Evolutionary conservation across 1,140 invertebrate species (phyloP).

Genomic region (Agraylea sexmaculata): DNA sequence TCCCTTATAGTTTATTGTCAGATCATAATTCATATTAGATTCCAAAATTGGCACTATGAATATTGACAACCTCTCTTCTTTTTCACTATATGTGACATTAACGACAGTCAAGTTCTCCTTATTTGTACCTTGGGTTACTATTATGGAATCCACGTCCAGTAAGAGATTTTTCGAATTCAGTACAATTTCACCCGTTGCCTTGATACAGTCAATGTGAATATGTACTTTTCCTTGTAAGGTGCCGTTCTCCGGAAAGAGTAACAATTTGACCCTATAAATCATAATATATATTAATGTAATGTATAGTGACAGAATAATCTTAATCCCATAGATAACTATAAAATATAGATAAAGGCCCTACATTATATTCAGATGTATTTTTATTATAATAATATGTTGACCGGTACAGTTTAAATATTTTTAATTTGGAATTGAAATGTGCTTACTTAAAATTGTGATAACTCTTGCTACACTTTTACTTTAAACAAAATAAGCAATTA

Average conservation of each 20-base stretch:
- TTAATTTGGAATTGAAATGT: too few relatives aligned
- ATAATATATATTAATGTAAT: slow-evolving; percentile 2
- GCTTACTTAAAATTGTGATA: too few relatives aligned
- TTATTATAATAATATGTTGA: not conserved
- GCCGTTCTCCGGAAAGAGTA: slow-evolving; percentile 6
- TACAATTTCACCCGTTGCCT: slow-evolving; percentile 9
- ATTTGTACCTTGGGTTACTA: not conserved
- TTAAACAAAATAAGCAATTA: too few relatives aligned
- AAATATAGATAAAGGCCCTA: too few relatives aligned
- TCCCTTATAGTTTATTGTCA: slow-evolving; percentile 11
- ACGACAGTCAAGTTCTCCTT: not conserved
- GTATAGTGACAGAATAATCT: not conserved
- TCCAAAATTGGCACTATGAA: slow-evolving; percentile 4
- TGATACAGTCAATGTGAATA: slow-evolving; percentile 11
- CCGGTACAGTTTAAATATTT: too few relatives aligned
- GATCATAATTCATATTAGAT: not conserved
- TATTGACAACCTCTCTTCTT: slow-evolving; percentile 7
- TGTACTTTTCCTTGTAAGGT: slow-evolving; percentile 9
- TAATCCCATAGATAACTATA: too few relatives aligned
- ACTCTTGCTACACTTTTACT: too few relatives aligned
- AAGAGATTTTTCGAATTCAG: slow-evolving; percentile 13
- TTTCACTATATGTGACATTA: slow-evolving; percentile 1
- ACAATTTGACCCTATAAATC: slow-evolving; percentile 12
- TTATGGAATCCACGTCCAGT: slow-evolving; percentile 4
- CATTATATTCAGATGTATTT: too few relatives aligned